These are phyloP conservation scores for Acanthosepion lycidas DNA, from an alignment of 2,888 invertebrate species.

Conservation along the genomic window DNA sequence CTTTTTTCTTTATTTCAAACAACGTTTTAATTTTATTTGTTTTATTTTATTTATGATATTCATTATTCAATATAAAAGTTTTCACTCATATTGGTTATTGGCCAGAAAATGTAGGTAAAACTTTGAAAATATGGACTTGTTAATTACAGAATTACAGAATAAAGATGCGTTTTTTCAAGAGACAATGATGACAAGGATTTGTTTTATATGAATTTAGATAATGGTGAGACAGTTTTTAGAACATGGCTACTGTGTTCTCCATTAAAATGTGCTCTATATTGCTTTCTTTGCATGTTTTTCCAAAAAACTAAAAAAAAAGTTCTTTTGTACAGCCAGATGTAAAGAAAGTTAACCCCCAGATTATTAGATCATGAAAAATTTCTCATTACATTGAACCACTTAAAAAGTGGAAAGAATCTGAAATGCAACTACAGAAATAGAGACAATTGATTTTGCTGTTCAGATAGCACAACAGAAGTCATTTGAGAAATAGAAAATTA, in stretches of 20 bases:
- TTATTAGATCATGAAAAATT: constrained; percentile 25
- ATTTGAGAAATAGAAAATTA: background rate
- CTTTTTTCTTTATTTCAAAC: no score
- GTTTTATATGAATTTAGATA: constrained; percentile 18
- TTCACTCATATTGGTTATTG: background rate
- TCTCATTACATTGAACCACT: background rate
- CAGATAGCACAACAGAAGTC: background rate
- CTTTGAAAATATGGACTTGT: constrained; percentile 34
- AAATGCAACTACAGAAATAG: background rate
- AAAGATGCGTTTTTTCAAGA: background rate
- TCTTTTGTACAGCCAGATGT: background rate
- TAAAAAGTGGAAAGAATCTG: background rate
- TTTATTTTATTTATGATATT: no score
- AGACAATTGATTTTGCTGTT: background rate
- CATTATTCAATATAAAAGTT: background rate
- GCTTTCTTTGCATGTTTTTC: background rate
- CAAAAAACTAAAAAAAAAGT: background rate
- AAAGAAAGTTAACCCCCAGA: background rate
- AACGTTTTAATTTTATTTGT: no score
- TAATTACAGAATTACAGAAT: background rate
- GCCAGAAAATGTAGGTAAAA: background rate
- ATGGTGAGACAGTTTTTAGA: background rate
- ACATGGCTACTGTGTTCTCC: background rate
- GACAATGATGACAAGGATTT: background rate
- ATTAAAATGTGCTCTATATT: background rate